Conservation (phyloP, 2,888 invertebrate species). For the Cantharis nigra region DNA sequence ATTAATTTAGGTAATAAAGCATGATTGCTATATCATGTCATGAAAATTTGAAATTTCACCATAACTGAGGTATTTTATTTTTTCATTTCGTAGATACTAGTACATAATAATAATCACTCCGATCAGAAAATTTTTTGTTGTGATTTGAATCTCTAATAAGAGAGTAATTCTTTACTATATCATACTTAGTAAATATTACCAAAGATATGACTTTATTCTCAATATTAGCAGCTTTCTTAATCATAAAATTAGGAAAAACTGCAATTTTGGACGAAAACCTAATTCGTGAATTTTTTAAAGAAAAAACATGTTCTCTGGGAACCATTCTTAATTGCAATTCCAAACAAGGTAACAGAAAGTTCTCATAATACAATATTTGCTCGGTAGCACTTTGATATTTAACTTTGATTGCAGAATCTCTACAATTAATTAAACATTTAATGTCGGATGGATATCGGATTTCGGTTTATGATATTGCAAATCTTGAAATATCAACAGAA, state of each 20-base stretch:
- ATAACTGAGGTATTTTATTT: background rate
- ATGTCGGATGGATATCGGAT: background rate
- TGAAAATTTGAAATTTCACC: background rate
- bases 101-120: background rate
- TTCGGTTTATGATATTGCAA: conserved; percentile 1
- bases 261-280: background rate
- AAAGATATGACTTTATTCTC: background rate
- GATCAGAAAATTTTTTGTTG: background rate
- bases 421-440: background rate
- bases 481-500: background rate
- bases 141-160: background rate
- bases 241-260: background rate
- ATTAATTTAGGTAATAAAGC: background rate
- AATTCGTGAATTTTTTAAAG: background rate
- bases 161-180: too few relatives aligned
- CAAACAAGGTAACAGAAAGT: background rate
- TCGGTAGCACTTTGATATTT: background rate
- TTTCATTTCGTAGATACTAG: background rate
- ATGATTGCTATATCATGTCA: background rate
- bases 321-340: conserved; percentile 6
- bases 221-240: background rate
- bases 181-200: background rate
- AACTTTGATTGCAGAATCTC: conserved; percentile 2
- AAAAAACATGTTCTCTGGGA: conserved; percentile 2
- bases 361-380: background rate